A percentile compares a stretch with the other conserved stretches of the same genome.
Conservation (phyloP, 2,797 vertebrate species). For the Phoxinus dragarum region DNA sequence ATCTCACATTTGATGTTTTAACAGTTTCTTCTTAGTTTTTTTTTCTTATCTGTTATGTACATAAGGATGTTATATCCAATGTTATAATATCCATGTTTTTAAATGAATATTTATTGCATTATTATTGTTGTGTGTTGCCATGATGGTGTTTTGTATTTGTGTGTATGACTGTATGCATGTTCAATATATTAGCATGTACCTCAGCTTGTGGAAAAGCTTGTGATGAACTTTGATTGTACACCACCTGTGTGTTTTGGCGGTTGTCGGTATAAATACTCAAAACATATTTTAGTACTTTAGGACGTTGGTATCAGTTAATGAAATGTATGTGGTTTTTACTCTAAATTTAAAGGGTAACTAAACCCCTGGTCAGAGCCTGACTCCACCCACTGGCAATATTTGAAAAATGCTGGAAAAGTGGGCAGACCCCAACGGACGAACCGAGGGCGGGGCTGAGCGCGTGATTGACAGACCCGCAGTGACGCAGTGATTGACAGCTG, state of each 20-base stretch:
- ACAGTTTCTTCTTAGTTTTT: neutral
- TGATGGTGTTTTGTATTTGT: neutral
- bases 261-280: neutral
- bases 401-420: too few relatives aligned
- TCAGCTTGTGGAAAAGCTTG: neutral
- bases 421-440: too few relatives aligned
- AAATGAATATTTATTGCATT: neutral
- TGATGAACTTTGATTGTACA: neutral
- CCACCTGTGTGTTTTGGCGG: neutral
- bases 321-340: too few relatives aligned
- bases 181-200: neutral
- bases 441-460: too few relatives aligned
- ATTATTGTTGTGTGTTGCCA: neutral
- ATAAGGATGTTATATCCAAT: neutral
- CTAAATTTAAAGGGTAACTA: too few relatives aligned
- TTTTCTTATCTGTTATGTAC: neutral
- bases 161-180: neutral
- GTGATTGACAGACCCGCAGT: too few relatives aligned
- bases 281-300: neutral
- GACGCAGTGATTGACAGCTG: too few relatives aligned
- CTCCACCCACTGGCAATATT: too few relatives aligned
- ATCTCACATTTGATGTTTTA: too few relatives aligned
- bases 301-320: neutral
- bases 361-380: too few relatives aligned
- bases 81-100: neutral